Base-by-base conservation (phyloP, 1,140 invertebrate genomes). In the Plectrocnemia conspersa region DNA sequence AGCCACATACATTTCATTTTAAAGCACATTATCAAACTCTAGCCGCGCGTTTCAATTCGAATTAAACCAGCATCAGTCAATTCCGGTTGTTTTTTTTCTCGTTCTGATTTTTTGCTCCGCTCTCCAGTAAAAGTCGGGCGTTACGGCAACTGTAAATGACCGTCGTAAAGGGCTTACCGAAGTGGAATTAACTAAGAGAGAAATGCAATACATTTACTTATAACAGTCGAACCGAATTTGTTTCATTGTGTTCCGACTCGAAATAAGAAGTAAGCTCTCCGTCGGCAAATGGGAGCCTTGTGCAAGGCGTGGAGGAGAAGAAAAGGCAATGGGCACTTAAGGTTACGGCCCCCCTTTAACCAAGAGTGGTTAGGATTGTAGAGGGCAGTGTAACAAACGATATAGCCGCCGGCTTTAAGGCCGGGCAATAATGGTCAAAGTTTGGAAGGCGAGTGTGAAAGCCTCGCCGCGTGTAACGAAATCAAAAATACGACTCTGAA, bases 301-400 rank as follows among this genome's bases (percentile, higher is more conserved):
- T 19, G 10, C 36, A 16, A 19, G 36, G 36, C 15, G 3, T 13
- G 2, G 36, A 3, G 36, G 36, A 19, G 53, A 55, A 55, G 53
- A 55, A 55, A 50, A 47, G 53, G 42, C 52, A 54, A 55, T 47
- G 45, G 53, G 42, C 53, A 55, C 53, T 55, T 55, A 55, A 55
- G 53, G 53, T 55, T 55, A 55, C 44, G 32, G 53, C 44, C 53
- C 49, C 53, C 45, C n/a, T n/a, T 55, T 55, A 55, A 55, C 44
- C 53, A 19, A 38, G 32, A 46, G 45, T 46, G 53, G 53, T 47
- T 38, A 47, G 42, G 44, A 55, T 55, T 45, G 53, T 48, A 44
- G 18, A 25, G 53, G 29, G 18, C 52, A 24, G 50, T 21, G 42
- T 55, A 55, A 55, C 53, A 55, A 55, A 55, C 53, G 53, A 55